A percentile compares a stretch with the other conserved stretches of the same genome.
phyloP scores from a whole-genome alignment of 2,888 invertebrate species.

The Diloba caeruleocephala region DNA sequence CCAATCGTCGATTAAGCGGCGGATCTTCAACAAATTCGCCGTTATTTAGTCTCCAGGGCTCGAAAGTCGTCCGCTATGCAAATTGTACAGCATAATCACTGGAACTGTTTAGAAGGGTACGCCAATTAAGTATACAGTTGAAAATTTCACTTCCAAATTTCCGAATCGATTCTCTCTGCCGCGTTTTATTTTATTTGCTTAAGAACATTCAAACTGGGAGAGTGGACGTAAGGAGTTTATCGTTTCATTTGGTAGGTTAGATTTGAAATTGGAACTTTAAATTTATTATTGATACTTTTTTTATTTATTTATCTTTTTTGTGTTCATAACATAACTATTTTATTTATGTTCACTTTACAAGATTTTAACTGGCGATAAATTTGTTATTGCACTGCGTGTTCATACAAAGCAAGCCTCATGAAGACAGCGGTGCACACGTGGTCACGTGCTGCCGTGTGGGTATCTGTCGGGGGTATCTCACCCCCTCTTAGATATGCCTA shows the following conservation, averaged over 20 bases:
- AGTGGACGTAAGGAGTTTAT: constrained; percentile 21
- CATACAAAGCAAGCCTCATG: too few species aligned
- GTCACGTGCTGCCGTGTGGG: too few species aligned
- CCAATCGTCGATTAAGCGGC: constrained; percentile 27
- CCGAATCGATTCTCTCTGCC: constrained; percentile 48
- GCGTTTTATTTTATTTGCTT: constrained; percentile 54
- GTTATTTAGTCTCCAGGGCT: constrained; percentile 41
- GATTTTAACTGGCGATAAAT: too few species aligned
- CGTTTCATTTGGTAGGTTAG: constrained; percentile 6
- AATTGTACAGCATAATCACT: constrained; percentile 76
- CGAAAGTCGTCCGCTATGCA: constrained; percentile 68
- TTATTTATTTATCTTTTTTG: too few species aligned
- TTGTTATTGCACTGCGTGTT: too few species aligned
- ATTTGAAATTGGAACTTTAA: background rate
- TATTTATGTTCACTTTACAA: too few species aligned
- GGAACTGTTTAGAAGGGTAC: constrained; percentile 75
- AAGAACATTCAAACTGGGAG: constrained; percentile 13
- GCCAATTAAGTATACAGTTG: constrained; percentile 76
- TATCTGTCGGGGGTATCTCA: too few species aligned
- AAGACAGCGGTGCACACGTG: too few species aligned
- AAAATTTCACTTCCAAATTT: constrained; percentile 81
- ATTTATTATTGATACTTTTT: too few species aligned
- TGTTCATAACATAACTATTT: too few species aligned
- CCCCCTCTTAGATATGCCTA: too few species aligned
- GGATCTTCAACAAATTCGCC: constrained; percentile 36